Base-by-base conservation (phyloP, 2,113 vertebrate species). In the Mastomys coucha region DNA sequence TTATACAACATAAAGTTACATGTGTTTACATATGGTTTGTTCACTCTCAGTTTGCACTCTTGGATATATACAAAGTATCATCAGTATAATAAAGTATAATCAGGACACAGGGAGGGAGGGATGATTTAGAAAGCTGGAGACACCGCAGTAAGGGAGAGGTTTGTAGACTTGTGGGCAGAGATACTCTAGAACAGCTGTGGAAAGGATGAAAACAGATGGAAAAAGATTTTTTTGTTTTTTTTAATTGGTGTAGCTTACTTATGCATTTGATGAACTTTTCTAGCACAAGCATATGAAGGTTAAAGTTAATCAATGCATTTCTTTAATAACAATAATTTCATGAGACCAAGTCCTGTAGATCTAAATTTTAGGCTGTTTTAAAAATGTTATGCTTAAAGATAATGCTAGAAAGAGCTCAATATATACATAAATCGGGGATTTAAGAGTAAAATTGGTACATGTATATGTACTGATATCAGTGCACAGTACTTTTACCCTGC, bases 301-400 rank as follows among this genome's bases (percentile, higher is more conserved):
- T 7, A n/a, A 91, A 19, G 69, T 51, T 67, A 69, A 51, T 8
- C 60, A 89, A 45, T 58, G 49, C 26, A 33, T 39, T 75, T 84
- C 58, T 92, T 91, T 67, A 77, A 36, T 53, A 89, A 20, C 65
- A 45, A 39, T 77, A 65, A 19, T 81, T 13, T 39, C 45, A 13
- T 45, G n/a, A 91, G 36, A 58, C 28, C n/a, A n/a, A 92, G 26
- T 42, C 22, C 39, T 63, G 33, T 56, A 87, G 49, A 87, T 67
- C 11, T 60, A 76, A 42, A 33, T 76, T 88, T 80, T 24, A 65
- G 58, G 82, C 17, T 24, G 11, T 90, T 88, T 53, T 7, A 51
- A 78, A 93, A 76, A 51, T 45, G 26, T 73, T 93, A 63, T 90
- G 10, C 63, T 90, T 95, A 91, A 22, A 56, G 26, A 69, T 85